Percentiles rank a stretch among this genome's conserved stretches.
Conservation (phyloP, 2,888 invertebrate genomes). For the Syrista parreyssii region DNA sequence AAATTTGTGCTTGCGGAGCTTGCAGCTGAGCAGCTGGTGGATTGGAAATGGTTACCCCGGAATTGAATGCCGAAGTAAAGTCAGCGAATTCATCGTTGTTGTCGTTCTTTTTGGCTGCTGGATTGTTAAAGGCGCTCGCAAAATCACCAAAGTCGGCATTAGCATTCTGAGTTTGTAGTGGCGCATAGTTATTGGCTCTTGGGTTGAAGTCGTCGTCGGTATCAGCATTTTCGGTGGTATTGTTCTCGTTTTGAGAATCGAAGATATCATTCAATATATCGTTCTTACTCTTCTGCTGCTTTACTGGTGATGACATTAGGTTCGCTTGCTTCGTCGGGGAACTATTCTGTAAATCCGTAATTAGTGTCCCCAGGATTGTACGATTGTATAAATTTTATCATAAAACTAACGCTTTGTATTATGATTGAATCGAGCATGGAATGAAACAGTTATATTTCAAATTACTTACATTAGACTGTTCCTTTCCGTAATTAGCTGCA, state of each 20-base stretch:
- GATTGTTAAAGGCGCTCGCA: conserved; percentile 74
- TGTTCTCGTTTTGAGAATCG: conserved; percentile 55
- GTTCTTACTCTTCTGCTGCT: conserved; percentile 48
- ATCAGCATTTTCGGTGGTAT: conserved; percentile 34
- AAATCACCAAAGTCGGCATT: conserved; percentile 82
- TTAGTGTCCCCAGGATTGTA: background rate
- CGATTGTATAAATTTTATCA: background rate
- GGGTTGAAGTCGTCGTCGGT: conserved; percentile 74
- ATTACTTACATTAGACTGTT: conserved; percentile 46
- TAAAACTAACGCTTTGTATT: background rate
- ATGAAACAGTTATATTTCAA: background rate
- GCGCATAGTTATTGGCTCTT: conserved; percentile 66
- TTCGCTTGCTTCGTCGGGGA: conserved; percentile 36
- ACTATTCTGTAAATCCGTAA: conserved; percentile 33
- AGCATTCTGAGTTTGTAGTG: conserved; percentile 47
- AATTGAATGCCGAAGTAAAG: conserved; percentile 78
- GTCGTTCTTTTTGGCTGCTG: conserved; percentile 42
- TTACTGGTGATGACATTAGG: conserved; percentile 44
- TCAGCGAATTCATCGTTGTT: conserved; percentile 82
- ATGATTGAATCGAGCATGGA: background rate
- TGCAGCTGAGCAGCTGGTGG: conserved; percentile 28
- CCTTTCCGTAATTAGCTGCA: conserved; percentile 77
- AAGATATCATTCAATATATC: conserved; percentile 60
- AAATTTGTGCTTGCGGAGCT: conserved; percentile 44
- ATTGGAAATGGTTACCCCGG: conserved; percentile 48